Conservation (phyloP, 2,797 vertebrate genomes). For the Enteromius mattozi region DNA sequence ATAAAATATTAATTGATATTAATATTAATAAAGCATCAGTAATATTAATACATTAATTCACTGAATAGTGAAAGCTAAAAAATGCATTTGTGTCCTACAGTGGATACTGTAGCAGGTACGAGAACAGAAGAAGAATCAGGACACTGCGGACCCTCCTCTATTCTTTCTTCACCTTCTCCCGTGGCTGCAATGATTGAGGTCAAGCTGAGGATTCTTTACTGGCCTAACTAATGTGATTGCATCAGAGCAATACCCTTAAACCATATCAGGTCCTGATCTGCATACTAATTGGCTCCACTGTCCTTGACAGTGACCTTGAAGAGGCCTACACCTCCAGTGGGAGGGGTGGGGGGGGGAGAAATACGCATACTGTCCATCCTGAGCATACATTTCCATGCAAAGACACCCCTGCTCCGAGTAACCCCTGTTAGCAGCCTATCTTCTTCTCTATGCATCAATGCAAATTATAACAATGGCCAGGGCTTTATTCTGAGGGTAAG, state of each 20-base stretch:
- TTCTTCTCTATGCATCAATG: constrained; percentile 79
- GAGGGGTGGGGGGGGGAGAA: constrained; percentile 73
- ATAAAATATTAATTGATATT: neutral
- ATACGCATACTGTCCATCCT: constrained; percentile 78
- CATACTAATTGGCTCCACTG: constrained; percentile 91
- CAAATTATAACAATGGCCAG: constrained; percentile 83
- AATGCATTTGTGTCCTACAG: neutral
- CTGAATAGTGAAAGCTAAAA: neutral
- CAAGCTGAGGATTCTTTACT: constrained; percentile 85
- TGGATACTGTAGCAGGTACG: neutral
- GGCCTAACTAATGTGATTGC: constrained; percentile 95
- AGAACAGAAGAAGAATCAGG: constrained; percentile 43
- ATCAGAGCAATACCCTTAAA: constrained; percentile 96
- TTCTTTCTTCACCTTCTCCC: constrained; percentile 66
- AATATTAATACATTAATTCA: neutral
- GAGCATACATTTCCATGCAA: constrained; percentile 87
- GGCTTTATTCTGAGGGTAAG: constrained; percentile 80
- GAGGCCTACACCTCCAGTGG: constrained; percentile 81
- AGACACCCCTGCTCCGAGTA: constrained; percentile 75
- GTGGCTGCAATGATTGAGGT: constrained; percentile 89
- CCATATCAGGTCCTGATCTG: constrained; percentile 89
- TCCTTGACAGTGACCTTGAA: constrained; percentile 91
- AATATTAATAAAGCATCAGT: neutral
- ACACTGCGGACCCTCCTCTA: constrained; percentile 38
- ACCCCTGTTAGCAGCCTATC: constrained; percentile 68